Conservation (phyloP, 2,888 invertebrate species). For the Meloe dianella region DNA sequence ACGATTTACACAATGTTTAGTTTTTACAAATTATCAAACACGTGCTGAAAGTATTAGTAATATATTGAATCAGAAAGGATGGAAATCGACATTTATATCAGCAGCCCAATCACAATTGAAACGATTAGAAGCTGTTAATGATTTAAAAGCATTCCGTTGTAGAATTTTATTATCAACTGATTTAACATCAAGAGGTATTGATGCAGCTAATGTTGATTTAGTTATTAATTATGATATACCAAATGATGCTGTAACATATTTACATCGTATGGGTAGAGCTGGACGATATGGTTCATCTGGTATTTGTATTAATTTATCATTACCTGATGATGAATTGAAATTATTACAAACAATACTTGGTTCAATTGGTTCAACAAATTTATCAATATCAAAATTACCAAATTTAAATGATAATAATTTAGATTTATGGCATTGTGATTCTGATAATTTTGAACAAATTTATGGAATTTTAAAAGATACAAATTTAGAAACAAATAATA, state of each 20-base stretch:
- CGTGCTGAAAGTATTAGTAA: slow-evolving; percentile 82
- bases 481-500: slow-evolving; percentile 7
- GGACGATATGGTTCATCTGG: slow-evolving; percentile 92
- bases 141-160: slow-evolving; percentile 80
- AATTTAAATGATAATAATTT: slow-evolving; percentile 40
- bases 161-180: slow-evolving; percentile 91
- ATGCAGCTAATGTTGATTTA: slow-evolving; percentile 90
- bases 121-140: slow-evolving; percentile 76
- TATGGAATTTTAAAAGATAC: slow-evolving; percentile 38
- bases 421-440: slow-evolving; percentile 50
- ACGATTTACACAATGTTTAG: slow-evolving; percentile 86
- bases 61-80: slow-evolving; percentile 73
- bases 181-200: slow-evolving; percentile 91
- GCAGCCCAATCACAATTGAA: slow-evolving; percentile 81
- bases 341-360: slow-evolving; percentile 66
- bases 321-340: slow-evolving; percentile 68
- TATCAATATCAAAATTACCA: slow-evolving; percentile 62
- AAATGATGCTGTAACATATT: slow-evolving; percentile 77
- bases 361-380: slow-evolving; percentile 63
- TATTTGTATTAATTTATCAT: slow-evolving; percentile 75
- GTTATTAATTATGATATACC: slow-evolving; percentile 93
- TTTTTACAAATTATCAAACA: slow-evolving; percentile 89
- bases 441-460: slow-evolving; percentile 44
- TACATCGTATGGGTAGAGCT: slow-evolving; percentile 94
- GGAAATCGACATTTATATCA: slow-evolving; percentile 78